Evolutionary conservation across 2,888 invertebrate genomes (phyloP).

Genomic region (Pseudococcus longispinus): DNA sequence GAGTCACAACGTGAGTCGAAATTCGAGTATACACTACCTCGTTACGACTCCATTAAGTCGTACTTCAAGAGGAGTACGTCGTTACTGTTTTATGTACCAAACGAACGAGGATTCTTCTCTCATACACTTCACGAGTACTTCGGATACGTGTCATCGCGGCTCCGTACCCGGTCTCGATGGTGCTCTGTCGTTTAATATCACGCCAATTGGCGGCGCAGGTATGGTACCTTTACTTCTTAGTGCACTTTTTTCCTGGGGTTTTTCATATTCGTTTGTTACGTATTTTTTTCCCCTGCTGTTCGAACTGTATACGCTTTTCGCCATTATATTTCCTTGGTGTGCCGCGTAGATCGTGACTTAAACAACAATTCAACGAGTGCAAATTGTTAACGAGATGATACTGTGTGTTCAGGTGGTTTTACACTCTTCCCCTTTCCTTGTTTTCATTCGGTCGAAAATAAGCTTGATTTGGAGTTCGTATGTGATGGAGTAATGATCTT

Average conservation of each 20-base stretch:
- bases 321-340: neutral
- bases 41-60: slow-evolving; percentile 79
- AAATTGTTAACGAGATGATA: neutral
- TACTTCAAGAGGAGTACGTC: slow-evolving; percentile 71
- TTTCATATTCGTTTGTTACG: neutral
- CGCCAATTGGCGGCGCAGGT: slow-evolving; percentile 60
- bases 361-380: neutral
- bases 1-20: slow-evolving; percentile 72
- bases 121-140: slow-evolving; percentile 70
- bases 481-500: too few species aligned
- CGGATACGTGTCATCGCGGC: slow-evolving; percentile 71
- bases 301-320: neutral
- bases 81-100: slow-evolving; percentile 80
- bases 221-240: neutral
- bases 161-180: slow-evolving; percentile 67
- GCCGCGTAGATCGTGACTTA: neutral
- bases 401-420: neutral
- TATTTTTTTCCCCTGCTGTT: neutral
- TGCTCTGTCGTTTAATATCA: slow-evolving; percentile 74
- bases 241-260: neutral
- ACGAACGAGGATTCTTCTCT: slow-evolving; percentile 66
- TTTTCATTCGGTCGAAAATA: neutral
- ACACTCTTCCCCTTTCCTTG: neutral
- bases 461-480: too few species aligned
- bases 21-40: slow-evolving; percentile 77